phyloP scores from a whole-genome alignment of 92 coral and sea anemone genomes.

The Porites lobata region DNA sequence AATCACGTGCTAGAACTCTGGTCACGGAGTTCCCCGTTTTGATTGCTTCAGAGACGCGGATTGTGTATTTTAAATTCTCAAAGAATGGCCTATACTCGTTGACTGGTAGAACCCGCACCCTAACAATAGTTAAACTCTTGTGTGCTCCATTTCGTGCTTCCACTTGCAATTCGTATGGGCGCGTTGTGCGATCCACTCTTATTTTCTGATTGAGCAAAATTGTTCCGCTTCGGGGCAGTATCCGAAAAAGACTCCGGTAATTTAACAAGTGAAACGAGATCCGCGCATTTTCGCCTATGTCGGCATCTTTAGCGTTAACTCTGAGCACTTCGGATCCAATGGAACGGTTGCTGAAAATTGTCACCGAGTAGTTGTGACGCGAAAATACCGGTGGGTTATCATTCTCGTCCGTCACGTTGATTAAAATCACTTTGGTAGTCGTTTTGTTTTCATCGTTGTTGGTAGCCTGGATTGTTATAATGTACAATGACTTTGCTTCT shows the following conservation, averaged over 20 bases:
- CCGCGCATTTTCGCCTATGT: conserved; percentile 69
- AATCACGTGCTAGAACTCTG: conserved; percentile 73
- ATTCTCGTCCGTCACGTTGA: conserved; percentile 75
- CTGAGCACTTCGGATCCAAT: conserved; percentile 72
- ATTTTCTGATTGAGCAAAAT: conserved; percentile 72
- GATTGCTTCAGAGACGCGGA: conserved; percentile 84
- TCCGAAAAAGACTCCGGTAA: conserved; percentile 68
- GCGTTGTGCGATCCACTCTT: conserved; percentile 57
- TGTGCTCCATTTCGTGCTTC: conserved; percentile 77
- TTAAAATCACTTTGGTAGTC: conserved; percentile 49
- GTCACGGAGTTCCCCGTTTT: conserved; percentile 80
- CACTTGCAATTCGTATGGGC: conserved; percentile 63
- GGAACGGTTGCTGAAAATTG: conserved; percentile 77
- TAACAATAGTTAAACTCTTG: conserved; percentile 48
- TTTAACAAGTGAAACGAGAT: conserved; percentile 68
- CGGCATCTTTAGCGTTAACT: conserved; percentile 78
- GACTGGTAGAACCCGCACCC: conserved; percentile 65
- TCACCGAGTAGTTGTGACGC: conserved; percentile 47
- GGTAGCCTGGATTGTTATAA: conserved; percentile 74
- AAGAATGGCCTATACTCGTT: conserved; percentile 85
- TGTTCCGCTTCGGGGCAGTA: conserved; percentile 76
- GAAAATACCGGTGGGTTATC: conserved; percentile 82
- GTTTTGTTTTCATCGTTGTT: conserved; percentile 81
- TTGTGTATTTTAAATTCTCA: conserved; percentile 70
- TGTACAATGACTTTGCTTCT: conserved; percentile 63